Base-by-base conservation (phyloP, 2,113 vertebrate species). In the Neotragus pygmaeus region DNA sequence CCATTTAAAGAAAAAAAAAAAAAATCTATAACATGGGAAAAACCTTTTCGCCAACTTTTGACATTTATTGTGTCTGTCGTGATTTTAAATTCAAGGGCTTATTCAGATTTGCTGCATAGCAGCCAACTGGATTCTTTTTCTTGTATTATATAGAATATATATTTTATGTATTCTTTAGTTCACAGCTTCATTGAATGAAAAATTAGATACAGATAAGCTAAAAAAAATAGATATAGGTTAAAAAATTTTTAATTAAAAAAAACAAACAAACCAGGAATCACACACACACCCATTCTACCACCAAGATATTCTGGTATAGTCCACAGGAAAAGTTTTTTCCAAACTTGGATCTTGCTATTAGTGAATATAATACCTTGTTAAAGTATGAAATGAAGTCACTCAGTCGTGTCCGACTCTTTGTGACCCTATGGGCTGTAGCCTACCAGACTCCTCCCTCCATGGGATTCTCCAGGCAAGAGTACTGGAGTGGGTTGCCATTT, bases 81-180 rank as follows among this genome's bases (percentile, higher is more conserved):
- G 92, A 90, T 95, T 97, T 95, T 93, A 28, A 96, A 73, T 27
- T 89, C 64, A 73, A 11, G 73, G 28, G 21, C 19, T 47, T 97
- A 66, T 92, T 92, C 75, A 91, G 30, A 91, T 96, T 93, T 75
- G 90, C 95, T 97, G 30, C 58, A 43, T 83, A 87, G 83, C 73
- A 96, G 83, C 92, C 86, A 88, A 23, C 57, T 84, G 39, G 16
- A 33, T 88, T 92, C 33, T 96, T 94, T 80, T 11, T 43, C 15
- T 93, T 90, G 39, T 91, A n/a, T 92, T 91, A 47, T 91, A 49
- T 86, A 88, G 94, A 39, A 23, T 13, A 23, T 39, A 23, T 73
- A 39, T 73, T 39, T 39, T 21, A 39, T 70, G 19, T 73, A 25
- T 73, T 39, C 10, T 23, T 39, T 70, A 28, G 57, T 90, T 27